phyloP scores from a whole-genome alignment of 2,888 invertebrate genomes.

The Euphydryas editha region DNA sequence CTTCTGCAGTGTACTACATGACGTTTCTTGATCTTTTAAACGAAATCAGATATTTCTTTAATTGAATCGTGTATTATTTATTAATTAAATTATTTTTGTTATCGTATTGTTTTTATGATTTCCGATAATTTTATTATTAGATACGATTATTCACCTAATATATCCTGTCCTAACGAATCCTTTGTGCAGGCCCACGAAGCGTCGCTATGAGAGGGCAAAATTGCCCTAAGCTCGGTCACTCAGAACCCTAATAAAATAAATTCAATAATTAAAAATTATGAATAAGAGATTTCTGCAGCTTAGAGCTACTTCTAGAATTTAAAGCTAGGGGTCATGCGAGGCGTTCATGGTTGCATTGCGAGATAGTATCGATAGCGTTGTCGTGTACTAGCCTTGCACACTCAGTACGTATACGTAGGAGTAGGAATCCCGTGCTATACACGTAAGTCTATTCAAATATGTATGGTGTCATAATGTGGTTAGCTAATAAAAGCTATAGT shows the following conservation, averaged over 20 bases:
- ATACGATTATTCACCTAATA: background rate
- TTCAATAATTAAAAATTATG: background rate
- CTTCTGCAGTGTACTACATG: background rate
- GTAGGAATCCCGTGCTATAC: background rate
- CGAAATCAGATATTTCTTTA: background rate
- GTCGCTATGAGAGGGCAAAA: slow-evolving; percentile 49
- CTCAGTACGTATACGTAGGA: background rate
- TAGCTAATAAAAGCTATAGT: background rate
- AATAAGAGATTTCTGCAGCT: background rate
- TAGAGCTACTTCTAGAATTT: background rate
- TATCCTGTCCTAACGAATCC: slow-evolving; percentile 17
- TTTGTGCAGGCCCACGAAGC: slow-evolving; percentile 77
- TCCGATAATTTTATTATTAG: background rate
- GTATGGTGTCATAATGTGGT: background rate
- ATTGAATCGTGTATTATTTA: background rate
- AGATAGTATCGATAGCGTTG: background rate
- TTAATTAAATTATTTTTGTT: background rate
- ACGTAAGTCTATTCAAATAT: background rate
- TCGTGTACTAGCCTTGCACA: background rate
- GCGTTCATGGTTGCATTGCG: background rate
- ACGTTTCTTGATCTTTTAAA: slow-evolving; percentile 22
- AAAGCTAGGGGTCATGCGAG: background rate
- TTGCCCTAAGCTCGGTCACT: slow-evolving; percentile 34
- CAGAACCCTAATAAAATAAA: slow-evolving; percentile 1
- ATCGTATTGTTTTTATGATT: background rate